These are phyloP conservation scores for Triplophysa dalaica DNA, from an alignment of 2,113 vertebrate species.

Conservation along the genomic window DNA sequence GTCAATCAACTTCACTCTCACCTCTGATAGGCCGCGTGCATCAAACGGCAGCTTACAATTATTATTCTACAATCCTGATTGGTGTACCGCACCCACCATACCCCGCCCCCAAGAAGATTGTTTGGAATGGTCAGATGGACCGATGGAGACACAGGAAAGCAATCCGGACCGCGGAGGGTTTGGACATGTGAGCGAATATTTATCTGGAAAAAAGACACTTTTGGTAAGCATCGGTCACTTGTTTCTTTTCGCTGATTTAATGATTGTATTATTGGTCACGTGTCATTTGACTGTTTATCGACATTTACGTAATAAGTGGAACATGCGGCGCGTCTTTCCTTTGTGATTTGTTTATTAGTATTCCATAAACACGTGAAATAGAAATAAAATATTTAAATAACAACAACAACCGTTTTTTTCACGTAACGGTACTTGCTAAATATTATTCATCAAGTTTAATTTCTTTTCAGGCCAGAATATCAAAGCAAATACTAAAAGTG, in stretches of 20 bases:
- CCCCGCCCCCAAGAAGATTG: constrained; percentile 53
- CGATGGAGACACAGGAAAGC: constrained; percentile 70
- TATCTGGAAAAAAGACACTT: constrained; percentile 59
- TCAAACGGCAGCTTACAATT: constrained; percentile 51
- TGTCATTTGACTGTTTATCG: constrained; percentile 10
- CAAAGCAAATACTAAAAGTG: neutral
- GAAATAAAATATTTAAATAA: neutral
- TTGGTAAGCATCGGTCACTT: constrained; percentile 64
- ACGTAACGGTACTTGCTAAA: neutral
- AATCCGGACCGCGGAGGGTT: constrained; percentile 67
- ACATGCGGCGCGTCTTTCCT: constrained; percentile 20
- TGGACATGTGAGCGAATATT: constrained; percentile 71
- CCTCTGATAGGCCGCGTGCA: constrained; percentile 47
- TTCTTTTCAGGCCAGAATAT: neutral
- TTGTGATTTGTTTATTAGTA: neutral
- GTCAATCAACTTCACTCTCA: constrained; percentile 48
- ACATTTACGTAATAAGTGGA: constrained; percentile 13
- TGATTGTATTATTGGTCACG: neutral
- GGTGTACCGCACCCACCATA: constrained; percentile 46
- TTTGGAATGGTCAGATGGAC: constrained; percentile 58
- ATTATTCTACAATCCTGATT: constrained; percentile 52
- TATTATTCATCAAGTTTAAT: neutral
- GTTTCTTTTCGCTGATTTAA: neutral
- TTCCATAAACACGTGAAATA: neutral
- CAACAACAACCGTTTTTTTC: neutral